Evolutionary conservation across 2,113 vertebrate genomes (phyloP).

Genomic region (Carassius auratus): DNA sequence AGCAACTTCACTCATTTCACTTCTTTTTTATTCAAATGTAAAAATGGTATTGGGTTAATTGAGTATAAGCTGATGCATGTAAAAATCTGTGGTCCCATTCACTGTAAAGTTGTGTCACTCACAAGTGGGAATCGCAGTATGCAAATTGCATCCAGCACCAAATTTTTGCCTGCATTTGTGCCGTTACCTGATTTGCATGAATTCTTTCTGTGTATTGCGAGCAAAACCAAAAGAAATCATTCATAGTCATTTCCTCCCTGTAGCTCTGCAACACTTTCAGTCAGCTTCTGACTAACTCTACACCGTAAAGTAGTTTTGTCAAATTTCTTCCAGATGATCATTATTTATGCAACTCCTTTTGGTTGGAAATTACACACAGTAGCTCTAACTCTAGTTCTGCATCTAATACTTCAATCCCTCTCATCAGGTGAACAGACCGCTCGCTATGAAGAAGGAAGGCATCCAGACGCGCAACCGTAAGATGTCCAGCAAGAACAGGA

Average conservation of each 20-base stretch:
- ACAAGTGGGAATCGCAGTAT: not conserved
- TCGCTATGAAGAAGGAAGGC: slow-evolving; percentile 82
- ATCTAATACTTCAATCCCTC: not conserved
- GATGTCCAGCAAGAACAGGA: slow-evolving; percentile 77
- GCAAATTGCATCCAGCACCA: not conserved
- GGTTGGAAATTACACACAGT: not conserved
- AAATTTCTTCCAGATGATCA: not conserved
- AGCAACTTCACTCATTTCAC: slow-evolving; percentile 1
- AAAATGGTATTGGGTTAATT: not conserved
- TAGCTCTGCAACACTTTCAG: not conserved
- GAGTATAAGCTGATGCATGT: not conserved
- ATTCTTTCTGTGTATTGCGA: not conserved
- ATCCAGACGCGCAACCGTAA: slow-evolving; percentile 84
- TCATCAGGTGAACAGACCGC: slow-evolving; percentile 80
- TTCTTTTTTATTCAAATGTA: not conserved
- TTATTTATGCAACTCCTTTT: not conserved
- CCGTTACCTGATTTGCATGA: slow-evolving; percentile 1
- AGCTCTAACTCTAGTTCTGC: too few species aligned
- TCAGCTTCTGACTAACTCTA: not conserved
- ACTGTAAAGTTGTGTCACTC: not conserved
- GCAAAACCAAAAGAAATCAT: not conserved
- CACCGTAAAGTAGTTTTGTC: too few species aligned
- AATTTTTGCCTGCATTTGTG: not conserved
- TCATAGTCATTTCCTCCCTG: not conserved
- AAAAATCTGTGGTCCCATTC: not conserved